phyloP scores from a whole-genome alignment of 1,140 invertebrate species.

The Drosophila pseudoananassae region DNA sequence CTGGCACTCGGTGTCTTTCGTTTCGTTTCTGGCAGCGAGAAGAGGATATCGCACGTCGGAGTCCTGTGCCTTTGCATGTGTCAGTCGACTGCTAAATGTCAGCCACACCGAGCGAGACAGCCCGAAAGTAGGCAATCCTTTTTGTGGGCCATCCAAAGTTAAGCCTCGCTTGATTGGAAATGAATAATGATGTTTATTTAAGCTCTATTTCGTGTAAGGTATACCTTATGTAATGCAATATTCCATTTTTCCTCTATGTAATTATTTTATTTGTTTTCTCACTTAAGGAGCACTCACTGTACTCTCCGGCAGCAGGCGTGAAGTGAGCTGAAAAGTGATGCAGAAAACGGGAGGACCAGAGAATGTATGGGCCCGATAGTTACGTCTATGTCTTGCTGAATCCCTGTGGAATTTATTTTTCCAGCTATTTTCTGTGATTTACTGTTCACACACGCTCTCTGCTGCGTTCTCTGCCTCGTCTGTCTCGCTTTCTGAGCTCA shows the following conservation, averaged over 20 bases:
- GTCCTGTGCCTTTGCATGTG: conserved; percentile 32
- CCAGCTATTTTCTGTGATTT: conserved; percentile 49
- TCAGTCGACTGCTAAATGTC: conserved; percentile 64
- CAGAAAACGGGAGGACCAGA: conserved; percentile 1
- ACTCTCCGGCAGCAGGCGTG: not conserved
- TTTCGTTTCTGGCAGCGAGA: conserved; percentile 27
- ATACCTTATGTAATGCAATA: too few species aligned
- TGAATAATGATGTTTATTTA: too few species aligned
- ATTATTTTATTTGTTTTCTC: not conserved
- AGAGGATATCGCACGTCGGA: conserved; percentile 34
- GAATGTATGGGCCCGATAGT: conserved; percentile 6
- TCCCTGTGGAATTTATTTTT: conserved; percentile 43
- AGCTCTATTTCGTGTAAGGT: too few species aligned
- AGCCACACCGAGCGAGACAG: conserved; percentile 30
- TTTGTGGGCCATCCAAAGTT: not conserved
- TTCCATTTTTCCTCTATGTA: too few species aligned
- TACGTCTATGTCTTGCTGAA: conserved; percentile 36
- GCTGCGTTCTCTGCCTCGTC: not conserved
- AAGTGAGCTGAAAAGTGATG: conserved; percentile 16
- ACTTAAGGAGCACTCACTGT: not conserved
- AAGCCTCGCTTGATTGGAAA: not conserved
- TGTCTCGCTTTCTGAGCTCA: conserved; percentile 4
- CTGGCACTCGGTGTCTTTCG: conserved; percentile 29
- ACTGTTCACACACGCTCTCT: conserved; percentile 21
- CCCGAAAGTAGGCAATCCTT: conserved; percentile 39